A percentile compares a stretch with the other conserved stretches of the same genome.
Conservation (phyloP, 2,888 invertebrate species). For the Polyommatus iphigenia region DNA sequence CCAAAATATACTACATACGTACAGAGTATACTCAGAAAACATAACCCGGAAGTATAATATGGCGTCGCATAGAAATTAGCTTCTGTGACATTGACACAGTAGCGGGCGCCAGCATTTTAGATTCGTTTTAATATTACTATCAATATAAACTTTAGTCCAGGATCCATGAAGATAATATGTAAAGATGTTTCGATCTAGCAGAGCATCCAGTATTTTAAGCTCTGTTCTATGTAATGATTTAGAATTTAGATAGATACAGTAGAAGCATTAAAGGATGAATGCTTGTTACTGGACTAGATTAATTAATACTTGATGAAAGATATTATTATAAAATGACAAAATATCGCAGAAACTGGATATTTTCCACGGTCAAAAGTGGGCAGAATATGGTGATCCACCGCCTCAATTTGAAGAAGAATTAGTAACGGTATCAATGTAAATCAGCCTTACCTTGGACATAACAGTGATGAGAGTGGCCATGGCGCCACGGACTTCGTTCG, state of each 20-base stretch:
- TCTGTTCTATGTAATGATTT: not conserved
- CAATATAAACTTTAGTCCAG: too few relatives aligned
- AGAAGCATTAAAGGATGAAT: too few relatives aligned
- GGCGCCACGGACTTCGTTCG: constrained; percentile 79
- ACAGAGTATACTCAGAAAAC: not conserved
- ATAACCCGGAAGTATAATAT: not conserved
- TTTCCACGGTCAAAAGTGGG: too few relatives aligned
- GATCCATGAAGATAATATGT: too few relatives aligned
- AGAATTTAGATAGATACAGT: not conserved
- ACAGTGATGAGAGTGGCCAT: constrained; percentile 82
- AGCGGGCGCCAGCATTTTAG: not conserved
- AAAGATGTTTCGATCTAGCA: not conserved
- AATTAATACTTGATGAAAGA: too few relatives aligned
- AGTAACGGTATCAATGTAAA: too few relatives aligned
- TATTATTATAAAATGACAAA: too few relatives aligned
- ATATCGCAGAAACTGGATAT: too few relatives aligned
- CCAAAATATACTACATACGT: not conserved
- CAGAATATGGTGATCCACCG: too few relatives aligned
- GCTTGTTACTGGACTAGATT: too few relatives aligned
- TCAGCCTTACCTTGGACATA: constrained; percentile 69
- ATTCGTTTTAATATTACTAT: too few relatives aligned
- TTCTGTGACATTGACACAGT: not conserved
- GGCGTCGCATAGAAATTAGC: not conserved
- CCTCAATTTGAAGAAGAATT: too few relatives aligned
- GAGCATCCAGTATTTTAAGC: not conserved